phyloP scores from a whole-genome alignment of 2,113 vertebrate species.

The Spermophilus dauricus region DNA sequence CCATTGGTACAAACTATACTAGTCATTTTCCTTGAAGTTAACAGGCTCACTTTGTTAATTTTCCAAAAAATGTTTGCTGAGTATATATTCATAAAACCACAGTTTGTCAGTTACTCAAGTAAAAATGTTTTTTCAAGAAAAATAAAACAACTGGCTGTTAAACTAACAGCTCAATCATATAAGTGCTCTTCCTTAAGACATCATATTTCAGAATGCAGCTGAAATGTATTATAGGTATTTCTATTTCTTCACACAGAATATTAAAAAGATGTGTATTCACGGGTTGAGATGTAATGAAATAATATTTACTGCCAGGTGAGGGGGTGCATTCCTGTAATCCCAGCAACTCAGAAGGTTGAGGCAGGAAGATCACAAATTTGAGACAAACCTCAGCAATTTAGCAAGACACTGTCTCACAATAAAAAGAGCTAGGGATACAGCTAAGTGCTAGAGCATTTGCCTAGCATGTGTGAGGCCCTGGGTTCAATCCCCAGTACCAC shows the following conservation, averaged over 20 bases:
- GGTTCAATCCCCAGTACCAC: no score
- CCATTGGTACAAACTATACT: not conserved
- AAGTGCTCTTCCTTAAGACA: not conserved
- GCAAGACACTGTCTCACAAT: no score
- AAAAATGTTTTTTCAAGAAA: slow-evolving; percentile 20
- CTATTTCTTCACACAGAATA: not conserved
- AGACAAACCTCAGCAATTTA: no score
- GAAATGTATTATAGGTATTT: not conserved
- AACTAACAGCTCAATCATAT: not conserved
- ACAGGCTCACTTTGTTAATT: not conserved
- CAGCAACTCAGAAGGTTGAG: no score
- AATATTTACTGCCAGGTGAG: not conserved
- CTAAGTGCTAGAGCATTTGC: no score
- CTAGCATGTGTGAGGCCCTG: no score
- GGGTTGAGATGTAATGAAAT: not conserved
- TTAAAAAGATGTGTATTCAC: not conserved
- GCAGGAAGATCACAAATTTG: no score
- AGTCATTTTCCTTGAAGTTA: not conserved
- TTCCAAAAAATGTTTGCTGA: not conserved
- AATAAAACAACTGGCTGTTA: not conserved
- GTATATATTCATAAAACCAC: not conserved
- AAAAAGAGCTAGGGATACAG: no score
- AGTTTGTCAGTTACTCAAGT: slow-evolving; percentile 1
- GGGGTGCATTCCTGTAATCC: no score
- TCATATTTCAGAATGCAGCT: not conserved